Conservation (phyloP, 1,140 invertebrate genomes). For the Cyphomyrmex costatus region DNA sequence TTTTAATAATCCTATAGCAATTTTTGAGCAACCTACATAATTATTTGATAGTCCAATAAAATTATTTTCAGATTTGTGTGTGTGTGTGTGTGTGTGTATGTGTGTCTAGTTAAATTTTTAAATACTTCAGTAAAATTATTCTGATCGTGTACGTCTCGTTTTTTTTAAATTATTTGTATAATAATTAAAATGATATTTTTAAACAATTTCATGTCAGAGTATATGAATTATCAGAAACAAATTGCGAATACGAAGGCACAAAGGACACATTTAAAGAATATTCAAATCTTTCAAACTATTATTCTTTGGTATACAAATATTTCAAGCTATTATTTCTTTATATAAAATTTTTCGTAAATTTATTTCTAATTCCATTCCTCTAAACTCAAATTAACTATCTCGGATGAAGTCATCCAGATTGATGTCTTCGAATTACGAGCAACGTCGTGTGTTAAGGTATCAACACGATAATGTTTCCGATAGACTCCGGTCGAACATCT, state of each 20-base stretch:
- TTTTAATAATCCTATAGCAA: too few species aligned
- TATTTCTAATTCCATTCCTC: background rate
- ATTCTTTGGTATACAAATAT: background rate
- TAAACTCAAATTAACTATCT: constrained; percentile 26
- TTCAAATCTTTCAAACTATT: background rate
- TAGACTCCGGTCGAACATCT: constrained; percentile 53
- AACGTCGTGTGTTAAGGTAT: constrained; percentile 45
- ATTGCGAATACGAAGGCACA: background rate
- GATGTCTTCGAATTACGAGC: constrained; percentile 37
- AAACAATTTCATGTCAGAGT: background rate
- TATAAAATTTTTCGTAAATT: background rate
- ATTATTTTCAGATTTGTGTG: too few species aligned
- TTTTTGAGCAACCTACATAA: too few species aligned
- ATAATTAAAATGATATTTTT: background rate
- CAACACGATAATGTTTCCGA: constrained; percentile 61
- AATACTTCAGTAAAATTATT: too few species aligned
- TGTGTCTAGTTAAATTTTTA: too few species aligned
- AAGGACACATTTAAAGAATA: background rate
- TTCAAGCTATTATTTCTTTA: background rate
- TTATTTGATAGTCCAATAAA: too few species aligned
- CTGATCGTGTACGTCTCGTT: background rate
- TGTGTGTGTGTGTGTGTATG: too few species aligned
- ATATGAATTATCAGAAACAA: background rate
- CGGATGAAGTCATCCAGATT: constrained; percentile 19
- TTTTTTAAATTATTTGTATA: background rate